Percentiles rank a stretch among this genome's conserved stretches.
These are phyloP conservation scores for Mycalesis mineus DNA, from an alignment of 2,888 invertebrate genomes.

Conservation along the genomic window DNA sequence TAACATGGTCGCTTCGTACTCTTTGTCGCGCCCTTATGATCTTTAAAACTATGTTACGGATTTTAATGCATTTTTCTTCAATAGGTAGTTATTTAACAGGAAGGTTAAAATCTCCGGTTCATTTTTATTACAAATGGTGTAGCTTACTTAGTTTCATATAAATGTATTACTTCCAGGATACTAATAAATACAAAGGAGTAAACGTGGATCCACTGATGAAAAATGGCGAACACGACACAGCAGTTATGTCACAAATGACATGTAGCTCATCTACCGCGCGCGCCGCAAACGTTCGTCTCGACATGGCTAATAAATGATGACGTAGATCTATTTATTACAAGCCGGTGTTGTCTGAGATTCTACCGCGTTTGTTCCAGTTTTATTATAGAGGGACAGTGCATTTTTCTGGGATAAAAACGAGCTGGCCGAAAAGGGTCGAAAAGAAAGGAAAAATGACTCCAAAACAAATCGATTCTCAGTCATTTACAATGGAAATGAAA, in stretches of 20 bases:
- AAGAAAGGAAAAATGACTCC: too few relatives aligned
- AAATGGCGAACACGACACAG: not conserved
- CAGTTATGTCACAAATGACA: not conserved
- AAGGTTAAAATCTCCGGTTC: too few relatives aligned
- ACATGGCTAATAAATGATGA: constrained; percentile 1
- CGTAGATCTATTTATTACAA: not conserved
- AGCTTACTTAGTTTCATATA: too few relatives aligned
- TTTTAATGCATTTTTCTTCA: too few relatives aligned
- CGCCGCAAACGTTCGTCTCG: not conserved
- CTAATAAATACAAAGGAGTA: not conserved
- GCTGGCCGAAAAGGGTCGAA: not conserved
- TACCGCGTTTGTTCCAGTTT: not conserved
- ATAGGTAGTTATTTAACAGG: too few relatives aligned
- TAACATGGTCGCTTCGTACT: too few relatives aligned
- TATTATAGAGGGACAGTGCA: not conserved
- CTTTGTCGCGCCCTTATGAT: too few relatives aligned
- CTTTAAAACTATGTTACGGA: too few relatives aligned
- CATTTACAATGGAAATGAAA: too few relatives aligned
- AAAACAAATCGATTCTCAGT: too few relatives aligned
- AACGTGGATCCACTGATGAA: not conserved
- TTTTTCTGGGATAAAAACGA: not conserved
- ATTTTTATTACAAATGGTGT: too few relatives aligned
- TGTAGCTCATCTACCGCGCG: not conserved
- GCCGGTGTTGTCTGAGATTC: not conserved
- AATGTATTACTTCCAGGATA: not conserved